A percentile compares a stretch with the other conserved stretches of the same genome.
Evolutionary conservation across 2,888 invertebrate species (phyloP).

Genomic region (Smittia aterrima): DNA sequence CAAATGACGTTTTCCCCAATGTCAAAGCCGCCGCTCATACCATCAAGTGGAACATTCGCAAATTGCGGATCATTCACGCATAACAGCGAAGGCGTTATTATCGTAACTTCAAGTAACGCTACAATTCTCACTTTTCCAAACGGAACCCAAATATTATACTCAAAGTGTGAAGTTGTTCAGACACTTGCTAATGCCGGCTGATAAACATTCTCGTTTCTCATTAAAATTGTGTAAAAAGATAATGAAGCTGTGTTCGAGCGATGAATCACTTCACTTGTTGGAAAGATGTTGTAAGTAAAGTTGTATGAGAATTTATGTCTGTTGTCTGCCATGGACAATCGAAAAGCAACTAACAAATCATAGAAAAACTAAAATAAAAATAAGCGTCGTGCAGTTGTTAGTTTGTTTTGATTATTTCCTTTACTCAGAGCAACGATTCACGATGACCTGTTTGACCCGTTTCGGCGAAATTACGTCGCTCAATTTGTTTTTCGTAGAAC

Average conservation of each 20-base stretch:
- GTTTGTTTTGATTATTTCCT: too few species aligned
- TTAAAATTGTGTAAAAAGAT: too few species aligned
- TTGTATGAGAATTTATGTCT: too few species aligned
- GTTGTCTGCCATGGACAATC: too few species aligned
- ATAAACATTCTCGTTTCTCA: too few species aligned
- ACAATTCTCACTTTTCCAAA: slow-evolving; percentile 23
- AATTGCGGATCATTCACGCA: neutral
- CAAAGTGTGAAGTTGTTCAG: slow-evolving; percentile 21
- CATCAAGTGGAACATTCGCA: neutral
- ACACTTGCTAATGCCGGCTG: neutral
- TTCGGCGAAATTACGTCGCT: neutral
- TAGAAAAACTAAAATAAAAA: neutral
- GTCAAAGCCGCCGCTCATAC: neutral
- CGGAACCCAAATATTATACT: slow-evolving; percentile 16
- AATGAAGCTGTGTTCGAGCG: too few species aligned
- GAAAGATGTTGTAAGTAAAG: too few species aligned
- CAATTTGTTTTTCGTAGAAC: neutral
- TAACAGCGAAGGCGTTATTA: neutral
- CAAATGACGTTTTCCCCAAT: neutral
- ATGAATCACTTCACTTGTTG: too few species aligned
- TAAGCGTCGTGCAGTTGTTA: too few species aligned
- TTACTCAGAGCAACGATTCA: too few species aligned
- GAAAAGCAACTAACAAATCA: too few species aligned
- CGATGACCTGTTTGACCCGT: too few species aligned
- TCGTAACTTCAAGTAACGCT: neutral